Evolutionary conservation across 2,888 invertebrate species (phyloP).

Genomic region (Tachystola acroxantha): DNA sequence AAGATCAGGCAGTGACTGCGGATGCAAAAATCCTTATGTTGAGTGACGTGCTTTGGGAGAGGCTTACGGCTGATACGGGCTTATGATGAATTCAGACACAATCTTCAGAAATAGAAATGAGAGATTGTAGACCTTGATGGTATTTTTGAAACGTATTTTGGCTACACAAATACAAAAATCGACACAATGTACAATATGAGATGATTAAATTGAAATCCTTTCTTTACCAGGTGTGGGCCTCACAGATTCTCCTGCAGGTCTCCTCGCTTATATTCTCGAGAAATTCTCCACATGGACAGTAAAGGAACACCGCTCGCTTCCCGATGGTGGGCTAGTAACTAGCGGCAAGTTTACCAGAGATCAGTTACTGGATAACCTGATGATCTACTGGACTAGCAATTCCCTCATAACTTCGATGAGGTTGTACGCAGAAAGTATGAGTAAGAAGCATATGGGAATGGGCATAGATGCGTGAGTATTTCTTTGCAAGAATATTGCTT

Average conservation of each 20-base stretch:
- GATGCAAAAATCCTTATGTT: no score
- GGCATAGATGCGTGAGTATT: conserved; percentile 63
- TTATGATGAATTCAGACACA: no score
- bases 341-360: conserved; percentile 80
- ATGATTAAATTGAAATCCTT: no score
- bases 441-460: conserved; percentile 27
- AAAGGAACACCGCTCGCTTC: conserved; percentile 38
- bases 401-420: conserved; percentile 86
- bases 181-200: no score
- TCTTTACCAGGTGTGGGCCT: conserved; percentile 79
- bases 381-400: conserved; percentile 89
- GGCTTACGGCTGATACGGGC: no score
- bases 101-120: no score
- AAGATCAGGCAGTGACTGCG: no score
- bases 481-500: neutral
- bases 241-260: conserved; percentile 86
- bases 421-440: conserved; percentile 83
- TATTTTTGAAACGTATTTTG: no score
- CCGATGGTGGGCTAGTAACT: conserved; percentile 82
- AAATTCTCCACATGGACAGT: conserved; percentile 90
- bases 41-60: no score
- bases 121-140: no score
- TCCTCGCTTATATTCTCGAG: conserved; percentile 90
- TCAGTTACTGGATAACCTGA: conserved; percentile 87
- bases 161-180: no score